Percentiles rank a stretch among this genome's conserved stretches.
These are phyloP conservation scores for Cinara cedri DNA, from an alignment of 2,888 invertebrate genomes.

Conservation along the genomic window DNA sequence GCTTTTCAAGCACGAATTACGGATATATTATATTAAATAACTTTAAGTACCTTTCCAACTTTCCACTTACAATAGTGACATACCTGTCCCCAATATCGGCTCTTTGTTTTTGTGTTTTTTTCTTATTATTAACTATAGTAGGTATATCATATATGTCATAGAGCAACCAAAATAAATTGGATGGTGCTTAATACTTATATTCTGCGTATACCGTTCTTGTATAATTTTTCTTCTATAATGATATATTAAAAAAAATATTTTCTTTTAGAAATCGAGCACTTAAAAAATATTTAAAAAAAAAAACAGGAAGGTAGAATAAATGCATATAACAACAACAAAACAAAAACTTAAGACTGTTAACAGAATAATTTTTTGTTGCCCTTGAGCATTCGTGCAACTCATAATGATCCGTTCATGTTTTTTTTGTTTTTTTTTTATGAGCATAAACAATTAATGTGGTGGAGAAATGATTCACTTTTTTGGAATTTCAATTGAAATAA, in stretches of 20 bases:
- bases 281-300: not conserved
- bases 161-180: too few relatives aligned
- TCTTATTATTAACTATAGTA: too few relatives aligned
- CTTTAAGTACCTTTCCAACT: too few relatives aligned
- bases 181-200: too few relatives aligned
- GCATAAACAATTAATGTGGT: not conserved
- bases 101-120: too few relatives aligned
- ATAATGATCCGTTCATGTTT: conserved; percentile 24
- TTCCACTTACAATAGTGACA: too few relatives aligned
- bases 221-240: not conserved
- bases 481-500: conserved; percentile 17
- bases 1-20: too few relatives aligned
- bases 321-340: not conserved
- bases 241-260: too few relatives aligned
- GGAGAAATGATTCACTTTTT: not conserved
- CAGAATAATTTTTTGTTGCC: not conserved
- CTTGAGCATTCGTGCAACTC: not conserved
- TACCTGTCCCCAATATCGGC: too few relatives aligned
- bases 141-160: too few relatives aligned
- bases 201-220: too few relatives aligned
- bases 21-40: too few relatives aligned
- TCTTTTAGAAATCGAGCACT: not conserved
- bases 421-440: not conserved
- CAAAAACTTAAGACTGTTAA: conserved; percentile 1
- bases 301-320: not conserved